phyloP scores from a whole-genome alignment of 1,140 invertebrate genomes.

The Tetramorium parvispinum region DNA sequence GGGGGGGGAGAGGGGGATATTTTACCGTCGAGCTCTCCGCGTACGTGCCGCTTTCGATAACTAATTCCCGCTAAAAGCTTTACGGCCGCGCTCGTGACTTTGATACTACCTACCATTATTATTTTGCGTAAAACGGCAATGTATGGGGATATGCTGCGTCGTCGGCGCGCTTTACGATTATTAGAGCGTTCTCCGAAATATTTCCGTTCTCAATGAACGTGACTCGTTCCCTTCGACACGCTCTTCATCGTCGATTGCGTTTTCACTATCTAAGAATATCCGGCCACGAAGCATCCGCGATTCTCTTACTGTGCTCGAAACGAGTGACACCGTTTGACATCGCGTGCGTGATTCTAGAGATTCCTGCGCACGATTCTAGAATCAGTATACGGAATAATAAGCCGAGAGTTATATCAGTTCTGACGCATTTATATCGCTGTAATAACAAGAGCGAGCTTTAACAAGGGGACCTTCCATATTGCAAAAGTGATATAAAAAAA shows the following conservation, averaged over 20 bases:
- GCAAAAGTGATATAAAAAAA: too few species aligned
- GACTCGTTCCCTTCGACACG: not conserved
- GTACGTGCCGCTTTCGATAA: conserved; percentile 33
- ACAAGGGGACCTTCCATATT: too few species aligned
- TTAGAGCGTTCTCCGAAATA: not conserved
- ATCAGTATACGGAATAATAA: conserved; percentile 3
- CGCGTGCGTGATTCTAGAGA: not conserved
- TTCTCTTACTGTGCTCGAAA: not conserved
- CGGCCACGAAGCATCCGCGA: not conserved
- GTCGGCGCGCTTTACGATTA: conserved; percentile 21
- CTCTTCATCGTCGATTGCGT: not conserved
- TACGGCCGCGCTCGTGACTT: conserved; percentile 40
- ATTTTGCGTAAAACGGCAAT: conserved; percentile 41
- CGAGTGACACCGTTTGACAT: not conserved
- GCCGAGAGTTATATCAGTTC: not conserved
- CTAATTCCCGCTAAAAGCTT: conserved; percentile 47
- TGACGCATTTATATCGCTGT: not conserved
- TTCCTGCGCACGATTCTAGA: not conserved
- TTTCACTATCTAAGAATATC: conserved; percentile 36
- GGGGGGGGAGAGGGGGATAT: conserved; percentile 10
- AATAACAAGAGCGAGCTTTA: not conserved
- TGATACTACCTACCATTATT: conserved; percentile 15
- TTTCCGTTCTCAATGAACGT: not conserved
- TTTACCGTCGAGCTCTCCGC: conserved; percentile 13
- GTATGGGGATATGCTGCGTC: not conserved